Conservation (phyloP, 2,113 vertebrate genomes). For the Desmodus rotundus region DNA sequence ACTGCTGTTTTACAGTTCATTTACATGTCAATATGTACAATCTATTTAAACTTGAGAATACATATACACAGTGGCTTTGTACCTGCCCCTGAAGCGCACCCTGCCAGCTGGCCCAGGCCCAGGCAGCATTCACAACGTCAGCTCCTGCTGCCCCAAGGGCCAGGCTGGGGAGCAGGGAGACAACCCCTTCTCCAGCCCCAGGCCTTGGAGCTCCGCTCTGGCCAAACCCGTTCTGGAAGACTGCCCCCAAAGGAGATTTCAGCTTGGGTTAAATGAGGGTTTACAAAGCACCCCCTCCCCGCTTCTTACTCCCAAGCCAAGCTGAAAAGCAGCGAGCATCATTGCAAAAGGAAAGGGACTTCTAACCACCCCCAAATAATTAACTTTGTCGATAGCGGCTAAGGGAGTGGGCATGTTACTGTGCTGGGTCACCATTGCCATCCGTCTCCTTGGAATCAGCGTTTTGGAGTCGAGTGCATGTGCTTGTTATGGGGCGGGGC, state of each 20-base stretch:
- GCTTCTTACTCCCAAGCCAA: not conserved
- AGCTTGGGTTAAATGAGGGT: not conserved
- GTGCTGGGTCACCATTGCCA: not conserved
- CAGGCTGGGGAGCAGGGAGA: not conserved
- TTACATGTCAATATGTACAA: slow-evolving; percentile 91
- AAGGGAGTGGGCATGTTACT: not conserved
- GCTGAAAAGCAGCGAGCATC: not conserved
- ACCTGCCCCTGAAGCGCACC: slow-evolving; percentile 70
- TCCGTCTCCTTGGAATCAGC: not conserved
- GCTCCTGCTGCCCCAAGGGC: not conserved
- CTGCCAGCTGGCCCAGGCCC: slow-evolving; percentile 15
- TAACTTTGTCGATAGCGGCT: not conserved
- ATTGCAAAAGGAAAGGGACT: not conserved
- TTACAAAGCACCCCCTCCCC: not conserved
- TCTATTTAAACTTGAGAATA: slow-evolving; percentile 85
- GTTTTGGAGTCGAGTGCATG: not conserved
- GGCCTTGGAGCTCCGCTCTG: not conserved
- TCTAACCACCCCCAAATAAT: not conserved
- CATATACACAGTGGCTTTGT: slow-evolving; percentile 82
- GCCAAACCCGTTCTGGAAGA: not conserved
- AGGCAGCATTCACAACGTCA: not conserved
- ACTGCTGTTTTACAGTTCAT: slow-evolving; percentile 89
- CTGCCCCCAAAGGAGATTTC: not conserved
- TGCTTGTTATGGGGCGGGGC: not conserved
- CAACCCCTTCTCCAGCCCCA: not conserved